phyloP scores from a whole-genome alignment of 1,140 invertebrate species.

The Copidosoma floridanum region DNA sequence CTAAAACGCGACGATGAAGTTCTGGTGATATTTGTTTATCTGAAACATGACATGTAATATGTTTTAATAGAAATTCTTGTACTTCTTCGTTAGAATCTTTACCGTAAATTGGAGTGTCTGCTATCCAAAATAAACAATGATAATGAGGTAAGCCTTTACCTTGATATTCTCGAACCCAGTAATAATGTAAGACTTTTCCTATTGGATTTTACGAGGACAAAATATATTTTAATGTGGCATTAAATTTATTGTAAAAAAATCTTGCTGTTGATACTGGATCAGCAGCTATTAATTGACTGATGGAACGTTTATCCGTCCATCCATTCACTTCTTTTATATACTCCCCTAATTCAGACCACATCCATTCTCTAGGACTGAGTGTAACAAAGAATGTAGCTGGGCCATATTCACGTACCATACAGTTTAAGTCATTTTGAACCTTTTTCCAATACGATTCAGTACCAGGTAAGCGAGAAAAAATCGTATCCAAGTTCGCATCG shows the following conservation, averaged over 20 bases:
- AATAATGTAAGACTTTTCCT: conserved; percentile 37
- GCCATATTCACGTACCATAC: too few species aligned
- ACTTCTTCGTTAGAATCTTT: conserved; percentile 33
- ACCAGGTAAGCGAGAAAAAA: too few species aligned
- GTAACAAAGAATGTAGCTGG: conserved; percentile 48
- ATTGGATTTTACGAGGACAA: conserved; percentile 34
- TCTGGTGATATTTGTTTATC: conserved; percentile 26
- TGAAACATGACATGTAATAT: conserved; percentile 40
- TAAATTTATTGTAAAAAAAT: conserved; percentile 43
- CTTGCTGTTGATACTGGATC: conserved; percentile 39
- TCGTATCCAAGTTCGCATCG: too few species aligned
- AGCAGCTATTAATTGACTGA: conserved; percentile 30
- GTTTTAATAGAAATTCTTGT: conserved; percentile 38
- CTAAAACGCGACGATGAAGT: conserved; percentile 29
- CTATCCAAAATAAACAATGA: conserved; percentile 40
- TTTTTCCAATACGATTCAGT: too few species aligned
- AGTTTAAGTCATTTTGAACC: too few species aligned
- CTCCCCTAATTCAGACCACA: conserved; percentile 40
- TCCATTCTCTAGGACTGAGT: conserved; percentile 44
- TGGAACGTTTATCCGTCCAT: conserved; percentile 21
- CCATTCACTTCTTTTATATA: conserved; percentile 39
- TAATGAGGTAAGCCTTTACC: conserved; percentile 40
- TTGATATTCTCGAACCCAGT: conserved; percentile 38
- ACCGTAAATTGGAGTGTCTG: conserved; percentile 38
- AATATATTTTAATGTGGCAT: conserved; percentile 43